Evolutionary conservation across 2,113 vertebrate genomes (phyloP).

Genomic region (Psilopogon haemacephalus): DNA sequence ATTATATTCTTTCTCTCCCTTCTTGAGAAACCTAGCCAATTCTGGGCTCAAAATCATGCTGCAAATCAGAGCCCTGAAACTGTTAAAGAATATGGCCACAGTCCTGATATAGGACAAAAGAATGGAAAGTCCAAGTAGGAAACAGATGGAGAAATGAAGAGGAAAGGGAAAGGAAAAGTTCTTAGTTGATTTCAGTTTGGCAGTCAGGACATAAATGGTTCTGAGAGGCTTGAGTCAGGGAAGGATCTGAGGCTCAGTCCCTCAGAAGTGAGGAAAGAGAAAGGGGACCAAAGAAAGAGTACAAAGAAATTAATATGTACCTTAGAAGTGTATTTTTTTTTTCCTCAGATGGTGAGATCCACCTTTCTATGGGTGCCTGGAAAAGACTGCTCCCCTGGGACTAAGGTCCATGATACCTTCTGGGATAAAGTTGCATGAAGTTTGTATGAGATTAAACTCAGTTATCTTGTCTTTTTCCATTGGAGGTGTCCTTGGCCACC

Average conservation of each 20-base stretch:
- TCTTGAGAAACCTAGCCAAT: not conserved
- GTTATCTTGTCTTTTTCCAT: not conserved
- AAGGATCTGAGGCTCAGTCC: not conserved
- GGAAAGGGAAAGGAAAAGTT: not conserved
- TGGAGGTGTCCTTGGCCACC: not conserved
- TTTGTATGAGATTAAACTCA: not conserved
- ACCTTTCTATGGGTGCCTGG: not conserved
- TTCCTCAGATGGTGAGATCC: not conserved
- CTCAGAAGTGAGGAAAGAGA: not conserved
- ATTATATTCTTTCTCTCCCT: not conserved
- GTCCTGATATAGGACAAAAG: not conserved
- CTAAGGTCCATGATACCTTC: not conserved
- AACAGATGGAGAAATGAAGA: not conserved
- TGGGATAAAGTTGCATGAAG: not conserved
- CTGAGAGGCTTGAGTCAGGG: not conserved
- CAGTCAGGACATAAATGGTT: not conserved
- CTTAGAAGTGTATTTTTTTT: not conserved
- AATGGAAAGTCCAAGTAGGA: not conserved
- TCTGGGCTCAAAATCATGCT: not conserved
- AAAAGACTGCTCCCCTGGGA: not conserved
- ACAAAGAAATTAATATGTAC: not conserved
- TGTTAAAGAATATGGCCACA: not conserved
- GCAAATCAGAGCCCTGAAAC: not conserved
- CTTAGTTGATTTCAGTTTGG: not conserved
- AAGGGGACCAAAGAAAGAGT: not conserved